phyloP scores from a whole-genome alignment of 2,113 vertebrate species.

The Azemiops feae region DNA sequence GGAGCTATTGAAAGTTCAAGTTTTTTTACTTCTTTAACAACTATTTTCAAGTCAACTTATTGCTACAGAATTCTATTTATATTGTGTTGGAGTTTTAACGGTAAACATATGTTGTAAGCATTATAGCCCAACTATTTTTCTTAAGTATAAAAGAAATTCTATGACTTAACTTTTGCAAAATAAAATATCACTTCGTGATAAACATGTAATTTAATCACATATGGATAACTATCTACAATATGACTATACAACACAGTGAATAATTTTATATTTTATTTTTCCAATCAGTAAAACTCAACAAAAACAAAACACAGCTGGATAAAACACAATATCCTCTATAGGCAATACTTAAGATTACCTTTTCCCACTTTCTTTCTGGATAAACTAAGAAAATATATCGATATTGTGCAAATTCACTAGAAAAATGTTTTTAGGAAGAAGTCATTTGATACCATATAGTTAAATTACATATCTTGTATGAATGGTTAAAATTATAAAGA shows the following conservation, averaged over 20 bases:
- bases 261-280: background rate
- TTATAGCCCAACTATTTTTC: background rate
- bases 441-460: background rate
- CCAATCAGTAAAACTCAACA: background rate
- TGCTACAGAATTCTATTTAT: background rate
- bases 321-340: background rate
- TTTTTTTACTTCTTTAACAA: conserved; percentile 17
- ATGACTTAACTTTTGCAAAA: background rate
- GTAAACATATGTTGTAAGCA: background rate
- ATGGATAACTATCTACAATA: background rate
- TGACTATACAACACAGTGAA: background rate
- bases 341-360: background rate
- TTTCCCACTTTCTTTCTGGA: background rate
- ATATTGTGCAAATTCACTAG: background rate
- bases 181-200: background rate
- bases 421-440: background rate
- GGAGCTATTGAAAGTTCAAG: conserved; percentile 24
- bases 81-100: background rate
- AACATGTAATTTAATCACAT: background rate
- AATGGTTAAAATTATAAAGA: background rate
- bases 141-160: background rate
- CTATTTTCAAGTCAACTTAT: background rate
- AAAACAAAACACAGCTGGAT: background rate
- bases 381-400: background rate
- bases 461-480: background rate